Evolutionary conservation across 1,140 invertebrate genomes (phyloP).

Genomic region (Thaumatotibia leucotreta): DNA sequence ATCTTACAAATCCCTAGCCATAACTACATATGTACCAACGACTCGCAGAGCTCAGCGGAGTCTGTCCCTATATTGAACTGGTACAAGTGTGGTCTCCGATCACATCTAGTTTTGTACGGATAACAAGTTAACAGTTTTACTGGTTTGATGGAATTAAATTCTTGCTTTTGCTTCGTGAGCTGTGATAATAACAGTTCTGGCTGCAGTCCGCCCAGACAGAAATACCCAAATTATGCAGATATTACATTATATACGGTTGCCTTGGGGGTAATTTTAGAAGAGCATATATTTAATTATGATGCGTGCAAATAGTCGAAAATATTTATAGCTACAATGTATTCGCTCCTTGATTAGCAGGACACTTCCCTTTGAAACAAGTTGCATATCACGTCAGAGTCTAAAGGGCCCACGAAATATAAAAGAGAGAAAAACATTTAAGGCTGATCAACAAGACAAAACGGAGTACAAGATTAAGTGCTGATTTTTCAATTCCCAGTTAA

Average conservation of each 20-base stretch:
- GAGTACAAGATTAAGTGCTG: no score
- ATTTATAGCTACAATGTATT: constrained; percentile 14
- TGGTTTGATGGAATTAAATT: background rate
- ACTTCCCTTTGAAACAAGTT: background rate
- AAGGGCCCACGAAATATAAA: background rate
- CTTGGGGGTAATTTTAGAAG: constrained; percentile 59
- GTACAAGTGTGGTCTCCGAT: background rate
- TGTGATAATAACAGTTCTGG: constrained; percentile 18
- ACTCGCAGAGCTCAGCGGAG: background rate
- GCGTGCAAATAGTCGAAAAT: constrained; percentile 25
- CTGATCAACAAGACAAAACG: no score
- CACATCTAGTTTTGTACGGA: background rate
- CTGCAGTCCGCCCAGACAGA: constrained; percentile 39
- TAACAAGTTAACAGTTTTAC: background rate
- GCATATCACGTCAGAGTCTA: background rate
- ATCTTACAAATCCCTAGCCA: background rate
- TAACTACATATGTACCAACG: background rate
- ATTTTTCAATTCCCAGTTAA: no score
- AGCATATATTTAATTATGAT: constrained; percentile 34
- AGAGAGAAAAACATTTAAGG: no score
- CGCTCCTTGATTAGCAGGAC: background rate
- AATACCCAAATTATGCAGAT: constrained; percentile 55
- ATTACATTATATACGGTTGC: constrained; percentile 50
- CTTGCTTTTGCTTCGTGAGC: background rate
- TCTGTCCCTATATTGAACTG: background rate